A percentile compares a stretch with the other conserved stretches of the same genome.
These are phyloP conservation scores for Dioctria linearis DNA, from an alignment of 2,888 invertebrate genomes.

Conservation along the genomic window DNA sequence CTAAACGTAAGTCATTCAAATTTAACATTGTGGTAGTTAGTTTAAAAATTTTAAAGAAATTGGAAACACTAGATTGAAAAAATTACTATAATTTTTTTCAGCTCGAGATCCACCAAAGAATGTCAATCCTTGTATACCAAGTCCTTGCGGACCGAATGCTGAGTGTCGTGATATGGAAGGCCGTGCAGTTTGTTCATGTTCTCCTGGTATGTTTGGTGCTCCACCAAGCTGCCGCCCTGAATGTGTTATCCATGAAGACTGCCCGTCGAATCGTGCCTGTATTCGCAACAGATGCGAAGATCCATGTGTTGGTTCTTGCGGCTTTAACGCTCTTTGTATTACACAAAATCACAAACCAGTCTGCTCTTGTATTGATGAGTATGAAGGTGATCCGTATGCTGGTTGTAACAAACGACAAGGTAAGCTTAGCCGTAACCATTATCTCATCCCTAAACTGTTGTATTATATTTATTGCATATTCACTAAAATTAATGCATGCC, in stretches of 20 bases:
- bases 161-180: slow-evolving; percentile 79
- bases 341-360: slow-evolving; percentile 82
- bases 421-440: slow-evolving; percentile 69
- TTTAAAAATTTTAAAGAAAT: slow-evolving; percentile 2
- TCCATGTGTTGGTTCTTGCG: slow-evolving; percentile 84
- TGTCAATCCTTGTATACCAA: slow-evolving; percentile 78
- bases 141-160: slow-evolving; percentile 85
- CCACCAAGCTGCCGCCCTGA: slow-evolving; percentile 86
- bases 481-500: slow-evolving; percentile 40
- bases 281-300: slow-evolving; percentile 81
- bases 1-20: slow-evolving; percentile 66
- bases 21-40: not conserved
- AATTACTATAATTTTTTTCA: slow-evolving; percentile 60
- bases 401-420: slow-evolving; percentile 78
- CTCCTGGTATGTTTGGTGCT: slow-evolving; percentile 81
- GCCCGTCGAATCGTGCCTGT: slow-evolving; percentile 80
- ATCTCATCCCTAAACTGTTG: slow-evolving; percentile 17
- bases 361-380: slow-evolving; percentile 80
- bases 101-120: slow-evolving; percentile 71
- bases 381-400: slow-evolving; percentile 85
- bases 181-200: slow-evolving; percentile 83
- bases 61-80: slow-evolving; percentile 14
- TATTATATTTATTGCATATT: slow-evolving; percentile 63
- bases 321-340: slow-evolving; percentile 79
- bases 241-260: slow-evolving; percentile 82